Conservation (phyloP, 2,113 vertebrate genomes). For the Butorides virescens region DNA sequence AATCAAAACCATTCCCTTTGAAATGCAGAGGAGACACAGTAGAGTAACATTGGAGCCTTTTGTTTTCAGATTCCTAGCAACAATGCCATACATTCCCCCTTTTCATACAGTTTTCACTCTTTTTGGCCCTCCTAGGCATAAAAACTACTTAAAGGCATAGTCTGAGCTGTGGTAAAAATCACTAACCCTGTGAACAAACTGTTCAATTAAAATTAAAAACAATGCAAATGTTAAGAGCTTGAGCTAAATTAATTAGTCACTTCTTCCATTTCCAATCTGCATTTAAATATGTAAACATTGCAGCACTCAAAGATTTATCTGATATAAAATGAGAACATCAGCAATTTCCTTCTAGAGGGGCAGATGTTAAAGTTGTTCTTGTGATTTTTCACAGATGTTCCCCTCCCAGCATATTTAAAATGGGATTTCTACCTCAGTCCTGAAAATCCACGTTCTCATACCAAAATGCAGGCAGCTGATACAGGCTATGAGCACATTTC, state of each 20-base stretch:
- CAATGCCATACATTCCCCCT: not conserved
- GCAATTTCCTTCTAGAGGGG: constrained; percentile 39
- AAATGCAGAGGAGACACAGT: not conserved
- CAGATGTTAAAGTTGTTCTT: constrained; percentile 58
- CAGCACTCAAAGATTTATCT: constrained; percentile 42
- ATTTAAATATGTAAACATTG: constrained; percentile 54
- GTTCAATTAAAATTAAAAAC: constrained; percentile 20
- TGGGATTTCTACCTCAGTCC: not conserved
- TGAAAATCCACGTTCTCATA: constrained; percentile 23
- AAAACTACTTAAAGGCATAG: not conserved
- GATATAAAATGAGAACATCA: constrained; percentile 44
- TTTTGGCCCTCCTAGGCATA: not conserved
- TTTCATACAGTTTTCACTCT: not conserved
- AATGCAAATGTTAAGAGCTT: not conserved
- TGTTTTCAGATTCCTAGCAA: not conserved
- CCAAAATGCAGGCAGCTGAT: not conserved
- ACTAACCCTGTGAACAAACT: not conserved
- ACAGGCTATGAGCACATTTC: not conserved
- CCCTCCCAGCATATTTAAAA: constrained; percentile 41
- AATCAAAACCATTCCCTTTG: not conserved
- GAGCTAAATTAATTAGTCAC: constrained; percentile 53
- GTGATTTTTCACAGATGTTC: constrained; percentile 68
- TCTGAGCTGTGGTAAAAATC: not conserved
- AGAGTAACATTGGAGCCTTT: not conserved
- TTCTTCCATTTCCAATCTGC: constrained; percentile 15